Evolutionary conservation across 2,888 invertebrate species (phyloP), one percentile per base, ranked within the genome.

Genomic region (Deilephila porcellus): DNA sequence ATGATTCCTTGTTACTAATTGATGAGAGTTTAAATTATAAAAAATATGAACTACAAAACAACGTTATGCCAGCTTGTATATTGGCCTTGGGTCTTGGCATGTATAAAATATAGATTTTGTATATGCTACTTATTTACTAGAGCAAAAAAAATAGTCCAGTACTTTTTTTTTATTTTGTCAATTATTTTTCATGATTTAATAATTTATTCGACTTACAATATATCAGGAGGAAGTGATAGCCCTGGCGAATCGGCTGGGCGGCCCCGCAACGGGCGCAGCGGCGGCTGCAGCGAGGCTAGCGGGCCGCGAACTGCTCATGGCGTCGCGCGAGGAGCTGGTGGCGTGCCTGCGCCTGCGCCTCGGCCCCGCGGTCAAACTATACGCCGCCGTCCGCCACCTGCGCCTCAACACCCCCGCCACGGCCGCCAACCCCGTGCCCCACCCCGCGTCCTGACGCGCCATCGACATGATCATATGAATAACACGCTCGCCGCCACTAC

Each of bases 251-350:
- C 87, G 87, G n/a, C 79, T 92, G 64, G 92, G 90, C 63, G 90
- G 91, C 73, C 78, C 82, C 45, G 86, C 80, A 56, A 92, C 90
- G 60, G 90, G 88, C 67, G 81, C 84, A 73, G 90, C 90, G 62
- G 88, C 87, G 76, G 83, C 82, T 74, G 85, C 82, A 63, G 91
- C 91, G 78, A 96, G 90, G 20, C 97, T 99, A 80, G 97, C 98
- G 88, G 99, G 98, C 37, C 96, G 97, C 80, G 97, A 98, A 63
- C 96, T 98, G 77, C 91, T 98, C 71, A 96, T 97, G 95, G 94
- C 98, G 78, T 97, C 96, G 71, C 98, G 98, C 93, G 96, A 96
- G 79, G 98, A 99, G 93, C 95, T 98, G 74, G 95, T 97, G 52
- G 95, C 96, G 64, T 92, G 96, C 76, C 95, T 98, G 81, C 96